phyloP scores from a whole-genome alignment of 2,888 invertebrate genomes.

The Cenopis cana region DNA sequence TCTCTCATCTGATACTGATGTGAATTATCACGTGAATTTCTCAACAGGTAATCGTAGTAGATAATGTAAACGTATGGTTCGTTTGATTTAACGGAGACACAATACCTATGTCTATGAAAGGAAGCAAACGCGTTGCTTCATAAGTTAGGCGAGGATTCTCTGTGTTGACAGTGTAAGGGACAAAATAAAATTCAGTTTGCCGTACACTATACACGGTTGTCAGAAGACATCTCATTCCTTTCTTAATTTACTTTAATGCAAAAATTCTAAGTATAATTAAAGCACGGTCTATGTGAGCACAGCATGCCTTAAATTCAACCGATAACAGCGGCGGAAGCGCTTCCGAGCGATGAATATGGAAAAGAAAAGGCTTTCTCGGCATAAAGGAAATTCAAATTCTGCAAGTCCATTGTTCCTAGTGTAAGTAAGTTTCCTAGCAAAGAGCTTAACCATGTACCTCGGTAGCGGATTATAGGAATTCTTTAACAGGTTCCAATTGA shows the following conservation, averaged over 20 bases:
- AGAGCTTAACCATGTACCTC: slow-evolving; percentile 70
- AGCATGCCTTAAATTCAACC: slow-evolving; percentile 36
- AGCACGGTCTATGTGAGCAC: background rate
- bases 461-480: slow-evolving; percentile 61
- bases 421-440: slow-evolving; percentile 56
- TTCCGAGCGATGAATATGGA: slow-evolving; percentile 62
- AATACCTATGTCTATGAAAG: too few species aligned
- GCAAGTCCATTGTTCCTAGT: slow-evolving; percentile 67
- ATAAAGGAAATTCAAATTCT: slow-evolving; percentile 70
- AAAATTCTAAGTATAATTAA: background rate
- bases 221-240: background rate
- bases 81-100: too few species aligned
- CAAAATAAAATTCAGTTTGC: background rate
- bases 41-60: background rate
- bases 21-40: background rate
- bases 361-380: slow-evolving; percentile 60
- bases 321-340: slow-evolving; percentile 50
- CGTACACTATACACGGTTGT: background rate
- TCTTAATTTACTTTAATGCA: background rate
- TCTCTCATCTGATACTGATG: background rate
- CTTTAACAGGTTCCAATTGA: slow-evolving; percentile 24
- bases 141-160: background rate
- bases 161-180: background rate
- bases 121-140: too few species aligned
- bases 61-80: too few species aligned